Conservation (phyloP, 2,113 vertebrate genomes). For the Microcebus griseorufus region DNA sequence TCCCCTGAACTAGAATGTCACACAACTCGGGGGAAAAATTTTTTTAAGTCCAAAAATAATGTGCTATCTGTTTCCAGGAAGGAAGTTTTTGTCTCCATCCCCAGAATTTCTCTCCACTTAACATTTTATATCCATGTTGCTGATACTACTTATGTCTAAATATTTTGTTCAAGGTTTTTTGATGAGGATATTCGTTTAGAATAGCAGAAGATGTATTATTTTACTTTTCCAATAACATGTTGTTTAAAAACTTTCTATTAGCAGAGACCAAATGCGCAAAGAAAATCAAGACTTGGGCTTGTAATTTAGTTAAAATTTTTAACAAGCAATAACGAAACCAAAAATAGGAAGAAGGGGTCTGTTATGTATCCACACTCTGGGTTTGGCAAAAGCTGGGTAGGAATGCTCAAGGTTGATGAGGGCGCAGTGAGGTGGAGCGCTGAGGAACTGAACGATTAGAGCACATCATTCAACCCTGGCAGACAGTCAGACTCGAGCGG, state of each 20-base stretch:
- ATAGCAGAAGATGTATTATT: background rate
- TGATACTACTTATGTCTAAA: background rate
- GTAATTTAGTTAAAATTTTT: background rate
- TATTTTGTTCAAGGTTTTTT: background rate
- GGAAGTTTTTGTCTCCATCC: background rate
- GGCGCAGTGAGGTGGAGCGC: constrained; percentile 77
- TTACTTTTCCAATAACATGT: background rate
- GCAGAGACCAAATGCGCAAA: background rate
- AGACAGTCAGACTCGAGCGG: constrained; percentile 66
- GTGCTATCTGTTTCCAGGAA: background rate
- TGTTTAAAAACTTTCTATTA: background rate
- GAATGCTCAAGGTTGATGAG: background rate
- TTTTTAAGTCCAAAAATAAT: background rate
- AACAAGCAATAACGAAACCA: background rate
- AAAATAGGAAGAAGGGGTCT: background rate
- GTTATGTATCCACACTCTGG: rapidly evolving
- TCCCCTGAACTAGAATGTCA: background rate
- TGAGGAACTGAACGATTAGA: constrained; percentile 73
- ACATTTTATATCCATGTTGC: background rate
- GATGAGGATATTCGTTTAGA: background rate
- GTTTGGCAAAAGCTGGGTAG: background rate
- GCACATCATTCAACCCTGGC: constrained; percentile 78
- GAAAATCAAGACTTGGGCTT: background rate
- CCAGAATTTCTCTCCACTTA: background rate
- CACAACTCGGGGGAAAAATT: background rate